These are phyloP conservation scores for Tetragonula carbonaria DNA, from an alignment of 2,888 invertebrate species.

Conservation along the genomic window DNA sequence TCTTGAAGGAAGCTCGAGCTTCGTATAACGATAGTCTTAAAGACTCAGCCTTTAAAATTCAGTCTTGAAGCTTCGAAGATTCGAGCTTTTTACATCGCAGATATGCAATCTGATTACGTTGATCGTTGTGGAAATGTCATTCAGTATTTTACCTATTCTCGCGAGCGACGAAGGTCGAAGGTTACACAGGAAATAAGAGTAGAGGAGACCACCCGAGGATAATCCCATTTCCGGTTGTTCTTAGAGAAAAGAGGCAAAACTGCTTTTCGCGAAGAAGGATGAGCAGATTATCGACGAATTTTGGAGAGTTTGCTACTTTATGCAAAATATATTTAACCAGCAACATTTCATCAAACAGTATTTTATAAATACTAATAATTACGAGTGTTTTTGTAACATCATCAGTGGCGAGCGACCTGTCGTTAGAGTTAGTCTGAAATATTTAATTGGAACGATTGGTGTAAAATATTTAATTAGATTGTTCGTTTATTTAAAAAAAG, in stretches of 20 bases:
- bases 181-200: slow-evolving; percentile 50
- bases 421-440: neutral
- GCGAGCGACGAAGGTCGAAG: slow-evolving; percentile 35
- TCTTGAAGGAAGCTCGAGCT: too few species aligned
- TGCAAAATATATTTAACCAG: slow-evolving; percentile 3
- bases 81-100: neutral
- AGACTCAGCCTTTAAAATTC: too few species aligned
- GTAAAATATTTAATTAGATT: neutral
- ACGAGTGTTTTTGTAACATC: neutral
- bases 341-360: neutral
- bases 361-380: neutral
- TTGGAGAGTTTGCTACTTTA: slow-evolving; percentile 12
- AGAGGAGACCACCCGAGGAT: slow-evolving; percentile 10
- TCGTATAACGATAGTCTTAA: too few species aligned
- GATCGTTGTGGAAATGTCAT: slow-evolving; percentile 26
- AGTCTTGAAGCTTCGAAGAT: too few species aligned
- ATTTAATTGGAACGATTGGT: neutral
- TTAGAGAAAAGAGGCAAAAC: slow-evolving; percentile 11
- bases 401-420: neutral
- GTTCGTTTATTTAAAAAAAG: neutral
- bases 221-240: slow-evolving; percentile 53
- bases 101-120: slow-evolving; percentile 41
- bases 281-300: slow-evolving; percentile 20
- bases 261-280: slow-evolving; percentile 9
- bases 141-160: slow-evolving; percentile 21